Evolutionary conservation across 1,140 invertebrate species (phyloP).

Genomic region (Telenomus remus): DNA sequence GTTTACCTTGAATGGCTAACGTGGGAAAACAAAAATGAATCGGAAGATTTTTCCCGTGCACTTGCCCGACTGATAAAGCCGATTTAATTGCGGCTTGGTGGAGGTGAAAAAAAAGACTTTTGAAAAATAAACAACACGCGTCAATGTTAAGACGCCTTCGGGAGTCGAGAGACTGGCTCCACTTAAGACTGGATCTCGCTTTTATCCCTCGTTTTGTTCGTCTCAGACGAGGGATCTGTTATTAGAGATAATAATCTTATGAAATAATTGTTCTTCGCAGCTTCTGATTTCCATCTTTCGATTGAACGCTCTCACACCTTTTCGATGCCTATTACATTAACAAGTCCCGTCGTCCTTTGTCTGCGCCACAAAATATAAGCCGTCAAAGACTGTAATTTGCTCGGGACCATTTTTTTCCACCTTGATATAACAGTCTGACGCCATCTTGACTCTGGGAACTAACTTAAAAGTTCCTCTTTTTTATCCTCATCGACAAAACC

Average conservation of each 20-base stretch:
- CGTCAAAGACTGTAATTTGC: conserved; percentile 70
- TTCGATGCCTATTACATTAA: conserved; percentile 71
- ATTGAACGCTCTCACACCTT: conserved; percentile 61
- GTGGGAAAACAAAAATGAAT: conserved; percentile 24
- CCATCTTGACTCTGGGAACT: conserved; percentile 15
- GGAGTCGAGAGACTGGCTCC: conserved; percentile 30
- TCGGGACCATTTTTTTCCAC: conserved; percentile 17
- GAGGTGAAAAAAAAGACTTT: too few species aligned
- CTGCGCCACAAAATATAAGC: conserved; percentile 63
- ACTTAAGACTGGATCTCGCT: conserved; percentile 36
- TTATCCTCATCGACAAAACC: too few species aligned
- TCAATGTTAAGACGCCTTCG: too few species aligned
- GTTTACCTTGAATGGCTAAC: conserved; percentile 11
- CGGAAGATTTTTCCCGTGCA: conserved; percentile 13
- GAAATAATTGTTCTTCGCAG: conserved; percentile 65
- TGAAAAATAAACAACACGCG: too few species aligned
- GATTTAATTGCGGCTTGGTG: conserved; percentile 14
- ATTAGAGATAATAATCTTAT: conserved; percentile 75
- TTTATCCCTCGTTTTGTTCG: conserved; percentile 10
- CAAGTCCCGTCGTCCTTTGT: conserved; percentile 69
- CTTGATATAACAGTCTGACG: background rate
- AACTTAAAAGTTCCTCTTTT: background rate
- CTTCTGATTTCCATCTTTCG: conserved; percentile 60
- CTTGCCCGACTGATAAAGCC: conserved; percentile 19
- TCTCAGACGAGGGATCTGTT: conserved; percentile 60